Conservation (phyloP, 1,140 invertebrate species). For the Apis florea region DNA sequence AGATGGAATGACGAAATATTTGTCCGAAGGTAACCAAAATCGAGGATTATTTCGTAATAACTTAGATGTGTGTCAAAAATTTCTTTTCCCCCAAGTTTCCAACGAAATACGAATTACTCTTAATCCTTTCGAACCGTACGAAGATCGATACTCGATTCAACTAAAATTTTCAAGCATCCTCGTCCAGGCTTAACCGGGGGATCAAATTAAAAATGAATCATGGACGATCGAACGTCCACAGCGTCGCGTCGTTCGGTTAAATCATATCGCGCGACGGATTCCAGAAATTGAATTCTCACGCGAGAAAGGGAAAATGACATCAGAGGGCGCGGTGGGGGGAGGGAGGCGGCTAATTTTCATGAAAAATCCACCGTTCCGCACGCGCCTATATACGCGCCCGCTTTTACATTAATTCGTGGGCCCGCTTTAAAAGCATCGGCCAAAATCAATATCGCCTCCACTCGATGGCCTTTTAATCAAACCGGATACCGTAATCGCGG, state of each 20-base stretch:
- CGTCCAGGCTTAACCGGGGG: neutral
- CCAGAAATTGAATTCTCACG: conserved; percentile 35
- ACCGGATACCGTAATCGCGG: conserved; percentile 45
- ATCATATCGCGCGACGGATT: conserved; percentile 21
- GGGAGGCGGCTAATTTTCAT: conserved; percentile 26
- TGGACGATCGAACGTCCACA: neutral
- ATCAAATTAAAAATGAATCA: conserved; percentile 45
- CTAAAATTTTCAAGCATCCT: neutral
- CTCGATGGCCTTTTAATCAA: conserved; percentile 47
- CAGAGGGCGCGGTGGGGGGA: neutral
- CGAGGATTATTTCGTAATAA: too few species aligned
- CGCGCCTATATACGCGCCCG: neutral
- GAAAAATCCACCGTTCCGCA: conserved; percentile 24
- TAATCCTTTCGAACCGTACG: neutral
- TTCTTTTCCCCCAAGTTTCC: too few species aligned
- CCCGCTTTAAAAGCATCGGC: conserved; percentile 44
- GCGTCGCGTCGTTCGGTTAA: neutral
- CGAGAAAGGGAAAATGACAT: conserved; percentile 8
- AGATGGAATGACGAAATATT: too few species aligned
- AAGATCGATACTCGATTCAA: neutral
- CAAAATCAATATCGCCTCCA: conserved; percentile 41
- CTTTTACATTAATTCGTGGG: conserved; percentile 44
- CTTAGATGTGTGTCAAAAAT: too few species aligned
- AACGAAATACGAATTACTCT: too few species aligned
- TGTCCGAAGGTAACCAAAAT: too few species aligned